Percentiles rank a stretch among this genome's conserved stretches.
Evolutionary conservation across 2,888 invertebrate genomes (phyloP).

Genomic region (Entomobrya proxima): DNA sequence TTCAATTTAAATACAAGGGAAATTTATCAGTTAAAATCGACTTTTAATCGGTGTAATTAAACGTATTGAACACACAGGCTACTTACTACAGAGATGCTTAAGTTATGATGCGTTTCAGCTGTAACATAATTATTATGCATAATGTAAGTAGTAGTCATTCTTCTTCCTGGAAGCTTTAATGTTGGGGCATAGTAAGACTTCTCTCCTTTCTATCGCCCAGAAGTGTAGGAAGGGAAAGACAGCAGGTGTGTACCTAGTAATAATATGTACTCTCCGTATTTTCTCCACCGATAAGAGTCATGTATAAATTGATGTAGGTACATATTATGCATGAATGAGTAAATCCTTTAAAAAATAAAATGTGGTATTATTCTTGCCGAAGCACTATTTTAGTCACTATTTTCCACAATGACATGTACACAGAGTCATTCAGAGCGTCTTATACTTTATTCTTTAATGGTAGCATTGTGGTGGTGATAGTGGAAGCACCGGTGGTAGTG

Average conservation of each 20-base stretch:
- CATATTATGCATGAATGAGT: conserved; percentile 41
- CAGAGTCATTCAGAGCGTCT: not conserved
- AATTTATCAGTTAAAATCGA: no score
- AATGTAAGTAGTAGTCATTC: not conserved
- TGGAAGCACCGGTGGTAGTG: not conserved
- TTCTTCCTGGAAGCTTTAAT: not conserved
- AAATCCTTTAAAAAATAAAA: conserved; percentile 36
- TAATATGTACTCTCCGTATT: not conserved
- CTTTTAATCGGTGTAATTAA: no score
- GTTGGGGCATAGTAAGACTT: not conserved
- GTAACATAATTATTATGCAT: no score
- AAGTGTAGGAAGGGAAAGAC: not conserved
- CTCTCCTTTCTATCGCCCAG: not conserved
- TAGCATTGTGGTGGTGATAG: not conserved
- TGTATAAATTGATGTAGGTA: conserved; percentile 1
- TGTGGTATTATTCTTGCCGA: not conserved
- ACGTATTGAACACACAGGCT: no score
- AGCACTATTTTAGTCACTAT: not conserved
- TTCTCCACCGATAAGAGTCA: not conserved
- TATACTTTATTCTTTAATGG: conserved; percentile 8
- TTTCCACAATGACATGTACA: not conserved
- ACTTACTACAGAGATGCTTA: no score
- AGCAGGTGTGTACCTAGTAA: not conserved
- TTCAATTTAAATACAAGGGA: no score
- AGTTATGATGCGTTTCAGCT: no score